Conservation (phyloP, 2,888 invertebrate species). For the Ceratothoa steindachneri region DNA sequence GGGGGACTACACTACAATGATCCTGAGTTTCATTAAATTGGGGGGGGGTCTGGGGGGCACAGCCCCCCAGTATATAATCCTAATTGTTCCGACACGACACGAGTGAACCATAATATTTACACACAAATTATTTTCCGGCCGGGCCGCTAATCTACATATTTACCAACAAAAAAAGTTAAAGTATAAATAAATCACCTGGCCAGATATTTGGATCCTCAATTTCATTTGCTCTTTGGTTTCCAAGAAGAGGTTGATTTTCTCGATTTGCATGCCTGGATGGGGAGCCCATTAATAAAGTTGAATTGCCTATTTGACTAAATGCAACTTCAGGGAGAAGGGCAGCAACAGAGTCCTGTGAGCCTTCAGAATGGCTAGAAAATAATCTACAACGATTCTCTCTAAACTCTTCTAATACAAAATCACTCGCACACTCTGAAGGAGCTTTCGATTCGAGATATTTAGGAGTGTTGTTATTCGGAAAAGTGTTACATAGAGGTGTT, state of each 20-base stretch:
- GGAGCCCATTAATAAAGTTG: neutral
- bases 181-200: slow-evolving; percentile 65
- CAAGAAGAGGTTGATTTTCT: slow-evolving; percentile 90
- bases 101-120: too few species aligned
- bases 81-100: too few species aligned
- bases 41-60: too few species aligned
- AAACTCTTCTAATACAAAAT: neutral
- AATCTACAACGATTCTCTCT: slow-evolving; percentile 2
- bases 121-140: too few species aligned
- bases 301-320: slow-evolving; percentile 57
- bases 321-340: slow-evolving; percentile 73
- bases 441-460: neutral
- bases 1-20: too few species aligned
- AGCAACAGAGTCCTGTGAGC: slow-evolving; percentile 61
- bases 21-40: too few species aligned
- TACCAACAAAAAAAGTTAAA: too few species aligned
- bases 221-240: slow-evolving; percentile 64
- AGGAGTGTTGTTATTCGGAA: neutral
- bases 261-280: slow-evolving; percentile 60
- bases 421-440: neutral
- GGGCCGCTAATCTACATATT: too few species aligned
- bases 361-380: slow-evolving; percentile 37
- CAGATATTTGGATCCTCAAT: slow-evolving; percentile 78
- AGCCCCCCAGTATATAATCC: too few species aligned
- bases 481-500: neutral